Evolutionary conservation across 2,113 vertebrate genomes (phyloP), one percentile per base, ranked within the genome.

Genomic region (Stigmatopora argus): DNA sequence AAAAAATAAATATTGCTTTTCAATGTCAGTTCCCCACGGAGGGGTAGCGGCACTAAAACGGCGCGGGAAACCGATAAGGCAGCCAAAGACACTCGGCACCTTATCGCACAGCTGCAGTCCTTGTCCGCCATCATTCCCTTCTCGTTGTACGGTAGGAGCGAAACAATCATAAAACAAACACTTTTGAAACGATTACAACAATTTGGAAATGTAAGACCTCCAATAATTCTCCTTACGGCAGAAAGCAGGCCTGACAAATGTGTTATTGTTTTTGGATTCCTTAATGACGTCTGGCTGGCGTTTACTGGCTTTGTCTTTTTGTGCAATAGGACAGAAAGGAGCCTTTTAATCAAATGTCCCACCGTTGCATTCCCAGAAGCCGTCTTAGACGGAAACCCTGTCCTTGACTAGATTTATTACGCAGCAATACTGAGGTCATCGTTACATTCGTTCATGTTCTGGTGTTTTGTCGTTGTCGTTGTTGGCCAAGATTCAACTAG

Each of bases 71-170:
- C 86, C 69, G 89, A 91, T 90, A 90, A 90, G 82, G 77, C 80
- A 5, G 81, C 82, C 81, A 81, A 85, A 83, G 81, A 80, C 77
- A 79, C 78, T 82, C 82, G 67, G 61, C 72, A 81, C 79, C 86
- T 90, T 90, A 91, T 91, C 90, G 83, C 77, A 7, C 83, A 73
- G 68, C 66, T 70, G 83, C 89, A 91, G 82, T 83, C 84, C 86
- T 73, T 83, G 85, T 86, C 85, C 78, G 56, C 64, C 84, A 64
- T 78, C 71, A 86, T 88, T 87, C 67, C 69, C 68, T 52, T 75
- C 57, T 71, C 71, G 64, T 79, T 56, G 66, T 75, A 79, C n/a
- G 64, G 52, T 64, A 48, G 52, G 31, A 18, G 23, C 65, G 69
- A 62, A 3, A 13, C 58, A 34, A 71, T 71, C 71, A 53, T 62